These are phyloP conservation scores for Eira barbara DNA, from an alignment of 2,113 vertebrate genomes.

Conservation along the genomic window DNA sequence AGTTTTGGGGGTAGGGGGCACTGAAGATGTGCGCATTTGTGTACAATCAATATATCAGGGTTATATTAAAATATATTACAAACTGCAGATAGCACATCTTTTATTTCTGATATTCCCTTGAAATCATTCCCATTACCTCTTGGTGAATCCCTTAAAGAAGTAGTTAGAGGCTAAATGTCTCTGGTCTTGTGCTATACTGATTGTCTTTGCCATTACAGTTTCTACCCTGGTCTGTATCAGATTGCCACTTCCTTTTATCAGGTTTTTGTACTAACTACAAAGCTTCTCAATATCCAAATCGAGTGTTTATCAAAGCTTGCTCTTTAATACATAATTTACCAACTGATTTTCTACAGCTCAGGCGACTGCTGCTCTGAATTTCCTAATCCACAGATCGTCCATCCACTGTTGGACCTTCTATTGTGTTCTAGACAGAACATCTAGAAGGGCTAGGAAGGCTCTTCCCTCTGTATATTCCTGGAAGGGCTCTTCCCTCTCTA, in stretches of 20 bases:
- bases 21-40: neutral
- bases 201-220: neutral
- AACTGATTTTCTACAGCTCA: neutral
- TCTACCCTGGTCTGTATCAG: neutral
- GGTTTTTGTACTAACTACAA: neutral
- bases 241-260: conserved; percentile 11
- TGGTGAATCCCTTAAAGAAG: neutral
- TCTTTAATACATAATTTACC: neutral
- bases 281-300: neutral
- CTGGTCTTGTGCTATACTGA: neutral
- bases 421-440: neutral
- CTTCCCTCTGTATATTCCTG: neutral
- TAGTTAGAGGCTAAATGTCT: neutral
- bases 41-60: neutral
- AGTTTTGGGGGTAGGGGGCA: neutral
- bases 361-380: neutral
- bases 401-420: neutral
- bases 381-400: neutral
- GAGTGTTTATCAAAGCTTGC: neutral
- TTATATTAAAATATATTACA: neutral
- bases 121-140: neutral
- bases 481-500: neutral
- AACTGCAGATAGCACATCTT: neutral
- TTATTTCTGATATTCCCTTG: neutral
- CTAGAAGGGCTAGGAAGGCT: neutral